Percentiles rank a stretch among this genome's conserved stretches.
Conservation (phyloP, 2,888 invertebrate species). For the Euzetes globulus region DNA sequence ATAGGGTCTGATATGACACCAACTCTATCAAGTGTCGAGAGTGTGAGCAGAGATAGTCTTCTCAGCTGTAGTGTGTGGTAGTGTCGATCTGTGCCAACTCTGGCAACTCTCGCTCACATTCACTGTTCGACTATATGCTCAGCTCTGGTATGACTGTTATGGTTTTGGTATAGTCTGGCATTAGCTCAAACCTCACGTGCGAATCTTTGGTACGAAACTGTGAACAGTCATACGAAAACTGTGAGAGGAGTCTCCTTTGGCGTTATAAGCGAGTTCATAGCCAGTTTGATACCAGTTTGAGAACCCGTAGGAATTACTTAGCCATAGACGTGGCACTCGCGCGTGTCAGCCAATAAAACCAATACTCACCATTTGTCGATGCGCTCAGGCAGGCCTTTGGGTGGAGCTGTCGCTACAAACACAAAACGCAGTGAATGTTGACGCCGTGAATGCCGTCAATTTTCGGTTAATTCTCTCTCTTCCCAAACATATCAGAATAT, state of each 20-base stretch:
- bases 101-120: background rate
- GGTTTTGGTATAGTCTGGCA: background rate
- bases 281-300: slow-evolving; percentile 22
- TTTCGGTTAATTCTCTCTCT: slow-evolving; percentile 14
- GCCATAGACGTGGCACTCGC: slow-evolving; percentile 29
- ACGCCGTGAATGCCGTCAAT: slow-evolving; percentile 17
- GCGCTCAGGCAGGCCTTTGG: background rate
- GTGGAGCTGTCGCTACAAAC: slow-evolving; percentile 23
- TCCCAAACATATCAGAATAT: slow-evolving; percentile 15
- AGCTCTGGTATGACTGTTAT: no score
- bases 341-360: slow-evolving; percentile 28
- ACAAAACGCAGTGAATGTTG: slow-evolving; percentile 10
- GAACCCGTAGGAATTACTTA: slow-evolving; percentile 28
- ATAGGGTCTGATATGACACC: slow-evolving; percentile 29
- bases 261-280: slow-evolving; percentile 32
- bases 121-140: background rate
- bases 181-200: slow-evolving; percentile 32
- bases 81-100: slow-evolving; percentile 1
- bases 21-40: background rate
- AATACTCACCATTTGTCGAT: slow-evolving; percentile 16
- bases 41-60: background rate
- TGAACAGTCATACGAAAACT: slow-evolving; percentile 34
- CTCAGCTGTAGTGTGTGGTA: no score
- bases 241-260: slow-evolving; percentile 31
- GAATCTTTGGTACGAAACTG: slow-evolving; percentile 37